phyloP scores from a whole-genome alignment of 2,113 vertebrate species.

The Thomomys bottae region DNA sequence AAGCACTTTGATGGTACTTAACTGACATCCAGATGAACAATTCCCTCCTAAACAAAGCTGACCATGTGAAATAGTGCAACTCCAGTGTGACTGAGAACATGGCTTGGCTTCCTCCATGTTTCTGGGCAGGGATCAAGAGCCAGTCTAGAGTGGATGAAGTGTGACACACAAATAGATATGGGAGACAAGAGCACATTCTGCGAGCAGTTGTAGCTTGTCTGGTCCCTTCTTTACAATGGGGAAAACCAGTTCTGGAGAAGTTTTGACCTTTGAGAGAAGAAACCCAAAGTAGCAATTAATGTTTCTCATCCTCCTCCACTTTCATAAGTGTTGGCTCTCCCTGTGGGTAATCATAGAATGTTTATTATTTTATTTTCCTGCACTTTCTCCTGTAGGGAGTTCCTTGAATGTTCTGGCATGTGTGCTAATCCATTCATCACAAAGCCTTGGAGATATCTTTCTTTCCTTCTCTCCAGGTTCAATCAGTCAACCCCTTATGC shows the following conservation, averaged over 20 bases:
- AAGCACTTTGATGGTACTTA: background rate
- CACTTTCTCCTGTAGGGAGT: background rate
- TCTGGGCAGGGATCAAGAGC: background rate
- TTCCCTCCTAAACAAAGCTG: background rate
- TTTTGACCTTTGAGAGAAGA: background rate
- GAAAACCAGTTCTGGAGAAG: conserved; percentile 40
- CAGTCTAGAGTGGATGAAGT: too few relatives aligned
- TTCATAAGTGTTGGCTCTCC: background rate
- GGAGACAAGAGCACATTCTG: background rate
- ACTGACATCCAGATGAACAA: background rate
- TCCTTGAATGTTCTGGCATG: background rate
- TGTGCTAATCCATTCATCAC: background rate
- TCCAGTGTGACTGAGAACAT: too few relatives aligned
- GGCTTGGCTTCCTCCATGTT: background rate
- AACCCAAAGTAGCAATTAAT: conserved; percentile 42
- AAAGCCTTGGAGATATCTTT: background rate
- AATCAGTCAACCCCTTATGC: conserved; percentile 1
- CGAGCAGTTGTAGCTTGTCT: background rate
- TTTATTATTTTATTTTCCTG: background rate
- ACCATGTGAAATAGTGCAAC: background rate
- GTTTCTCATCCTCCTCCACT: conserved; percentile 17
- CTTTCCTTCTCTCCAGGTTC: background rate
- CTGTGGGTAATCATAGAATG: background rate
- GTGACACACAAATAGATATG: background rate
- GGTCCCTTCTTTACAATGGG: background rate